Base-by-base conservation (phyloP, 2,888 invertebrate species). In the Netelia inedita region DNA sequence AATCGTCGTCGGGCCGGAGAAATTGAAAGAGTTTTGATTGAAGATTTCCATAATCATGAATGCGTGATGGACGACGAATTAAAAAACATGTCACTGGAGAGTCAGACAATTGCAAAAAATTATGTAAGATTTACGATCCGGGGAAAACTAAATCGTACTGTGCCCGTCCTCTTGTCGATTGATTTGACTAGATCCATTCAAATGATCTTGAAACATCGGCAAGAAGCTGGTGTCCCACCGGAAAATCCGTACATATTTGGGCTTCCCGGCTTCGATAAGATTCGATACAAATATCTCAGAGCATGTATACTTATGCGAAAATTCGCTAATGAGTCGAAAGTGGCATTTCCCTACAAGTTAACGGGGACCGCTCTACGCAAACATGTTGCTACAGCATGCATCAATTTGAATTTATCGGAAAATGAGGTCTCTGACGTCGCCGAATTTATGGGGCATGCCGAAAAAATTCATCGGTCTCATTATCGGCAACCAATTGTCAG, bases 201-300 rank as follows among this genome's bases (percentile, higher is more conserved):
- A 9, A 28, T 65, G 1, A 43, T 86, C 21, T 23, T 85, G 9
- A 28, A 69, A 23, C 28, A 83, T 63, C 68, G 87, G 46, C 6
- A 78, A 21, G 28, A 72, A 3, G 85, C 83, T 1, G 65, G 41
- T 43, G 68, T 88, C 5, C 16, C 23, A 14, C 0, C 50, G 1
- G 9, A 72, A 14, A 86, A 88, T 82, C 83, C 79, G 1, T 88
- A 73, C 16, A 19, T 88, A 16, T 88, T 88, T 63, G 87, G 85
- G 9, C 19, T 86, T 10, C 73, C 75, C n/a, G 53, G 68, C 0
- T 69, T 35, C 10, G 55, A 72, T n/a, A 63, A 46, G 57, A 78
- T 16, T 8, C 6, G 71, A 11, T 53, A 71, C 43, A 46, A 35
- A 9, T 82, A 76, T 35, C 65, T 86, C 3, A 68, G 81, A 28